A percentile compares a stretch with the other conserved stretches of the same genome.
Conservation (phyloP, 2,797 vertebrate species). For the Parauchenoglanis ngamensis region DNA sequence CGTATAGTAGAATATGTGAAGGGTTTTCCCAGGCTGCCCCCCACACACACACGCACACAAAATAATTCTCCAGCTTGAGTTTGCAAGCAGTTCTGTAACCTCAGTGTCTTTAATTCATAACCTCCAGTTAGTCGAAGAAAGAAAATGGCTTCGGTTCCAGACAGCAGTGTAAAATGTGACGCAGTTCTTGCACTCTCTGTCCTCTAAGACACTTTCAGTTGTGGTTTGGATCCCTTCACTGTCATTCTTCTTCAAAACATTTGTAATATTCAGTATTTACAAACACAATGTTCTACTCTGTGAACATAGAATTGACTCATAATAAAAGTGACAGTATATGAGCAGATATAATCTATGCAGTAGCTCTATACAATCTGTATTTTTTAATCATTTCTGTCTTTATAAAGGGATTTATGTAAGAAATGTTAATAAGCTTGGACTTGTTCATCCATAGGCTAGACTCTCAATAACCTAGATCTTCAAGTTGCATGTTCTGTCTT, state of each 20-base stretch:
- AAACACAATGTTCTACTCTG: not conserved
- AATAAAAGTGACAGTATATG: constrained; percentile 18
- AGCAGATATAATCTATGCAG: constrained; percentile 2
- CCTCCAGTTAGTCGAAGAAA: not conserved
- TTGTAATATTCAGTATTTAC: constrained; percentile 16
- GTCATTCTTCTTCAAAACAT: not conserved
- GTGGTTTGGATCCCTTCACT: not conserved
- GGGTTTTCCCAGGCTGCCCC: not conserved
- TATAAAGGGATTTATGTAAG: constrained; percentile 20
- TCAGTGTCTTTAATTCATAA: not conserved
- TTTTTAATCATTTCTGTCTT: constrained; percentile 19
- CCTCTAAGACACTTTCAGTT: not conserved
- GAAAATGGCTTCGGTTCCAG: not conserved
- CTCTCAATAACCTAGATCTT: not conserved
- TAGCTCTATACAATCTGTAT: not conserved
- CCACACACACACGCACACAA: not conserved
- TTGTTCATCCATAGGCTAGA: not conserved
- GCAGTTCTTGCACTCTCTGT: not conserved
- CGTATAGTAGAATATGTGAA: not conserved
- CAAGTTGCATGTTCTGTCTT: constrained; percentile 26
- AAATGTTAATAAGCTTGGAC: not conserved
- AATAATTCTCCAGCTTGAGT: not conserved
- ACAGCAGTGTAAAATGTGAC: not conserved
- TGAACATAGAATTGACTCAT: not conserved
- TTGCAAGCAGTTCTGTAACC: not conserved